Evolutionary conservation across 2,888 invertebrate genomes (phyloP), one percentile per base, ranked within the genome.

Genomic region (Timandra comae): DNA sequence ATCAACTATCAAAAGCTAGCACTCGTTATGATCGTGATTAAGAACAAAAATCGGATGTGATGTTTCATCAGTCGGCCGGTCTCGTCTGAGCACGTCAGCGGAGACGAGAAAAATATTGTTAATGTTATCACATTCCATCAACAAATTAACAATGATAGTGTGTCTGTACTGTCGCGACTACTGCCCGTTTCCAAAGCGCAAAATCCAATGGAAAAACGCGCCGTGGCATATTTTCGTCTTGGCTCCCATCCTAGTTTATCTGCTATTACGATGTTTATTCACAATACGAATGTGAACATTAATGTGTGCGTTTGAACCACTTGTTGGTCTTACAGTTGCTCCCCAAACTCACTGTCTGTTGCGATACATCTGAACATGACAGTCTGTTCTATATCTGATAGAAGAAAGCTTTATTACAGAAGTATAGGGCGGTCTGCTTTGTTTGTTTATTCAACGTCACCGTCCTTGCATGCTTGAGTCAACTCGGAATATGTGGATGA

Each of bases 211-310:
- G 85, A 84, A 84, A 85, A 85, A 85, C 84, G 78, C 84, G 81
- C 64, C 67, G 79, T 76, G 65, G 85, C 79, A 85, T 85, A 85
- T 85, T 85, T 85, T 85, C 84, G 85, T 85, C 85, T 85, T 85
- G 85, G 85, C 85, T 84, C 78, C 74, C 73, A 85, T 84, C 85
- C 85, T 85, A 85, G 84, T 85, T 85, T 84, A 84, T 85, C 85
- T 81, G 81, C 77, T 84, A 82, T 84, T 82, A 82, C 84, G 82
- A 85, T 85, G 85, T 85, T 85, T 85, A 85, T 85, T 84, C 85
- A 85, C 84, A 85, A 85, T 85, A 81, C 82, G 73, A 80, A 81
- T 78, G 78, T 62, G 78, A 75, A 62, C 80, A 81, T 79, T 77
- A 75, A 79, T 82, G 81, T 81, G 79, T 75, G 77, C 71, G 79